These are phyloP conservation scores for Ceratitis capitata DNA, from an alignment of 1,140 invertebrate species.

Conservation along the genomic window DNA sequence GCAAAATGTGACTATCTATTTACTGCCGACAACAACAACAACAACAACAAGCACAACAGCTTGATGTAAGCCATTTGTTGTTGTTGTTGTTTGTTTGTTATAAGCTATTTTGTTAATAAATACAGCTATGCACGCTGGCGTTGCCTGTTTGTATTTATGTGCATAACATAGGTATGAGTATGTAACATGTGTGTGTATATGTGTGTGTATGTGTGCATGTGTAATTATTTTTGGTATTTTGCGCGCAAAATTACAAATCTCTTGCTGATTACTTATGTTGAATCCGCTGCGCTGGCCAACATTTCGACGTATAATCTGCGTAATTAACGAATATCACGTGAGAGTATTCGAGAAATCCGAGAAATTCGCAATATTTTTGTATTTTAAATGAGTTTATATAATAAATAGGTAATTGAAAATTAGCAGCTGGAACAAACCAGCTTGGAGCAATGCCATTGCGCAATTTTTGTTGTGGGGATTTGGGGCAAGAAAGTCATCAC, in stretches of 20 bases:
- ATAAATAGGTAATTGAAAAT: not conserved
- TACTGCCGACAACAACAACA: no score
- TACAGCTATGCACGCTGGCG: not conserved
- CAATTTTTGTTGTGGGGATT: no score
- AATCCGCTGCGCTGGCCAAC: not conserved
- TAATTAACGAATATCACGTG: conserved; percentile 28
- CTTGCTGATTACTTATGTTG: not conserved
- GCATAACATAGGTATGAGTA: no score
- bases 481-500: no score
- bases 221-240: conserved; percentile 1
- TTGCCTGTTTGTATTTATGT: not conserved
- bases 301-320: not conserved
- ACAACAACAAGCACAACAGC: no score
- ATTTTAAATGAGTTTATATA: not conserved
- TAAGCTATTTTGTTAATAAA: conserved; percentile 13
- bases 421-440: not conserved
- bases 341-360: not conserved
- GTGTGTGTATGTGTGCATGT: no score
- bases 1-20: not conserved
- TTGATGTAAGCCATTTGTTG: not conserved
- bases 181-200: no score
- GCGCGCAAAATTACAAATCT: not conserved
- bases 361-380: no score
- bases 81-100: not conserved
- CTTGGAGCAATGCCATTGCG: no score